Evolutionary conservation across 2,888 invertebrate species (phyloP).

Genomic region (Alsophila aescularia): DNA sequence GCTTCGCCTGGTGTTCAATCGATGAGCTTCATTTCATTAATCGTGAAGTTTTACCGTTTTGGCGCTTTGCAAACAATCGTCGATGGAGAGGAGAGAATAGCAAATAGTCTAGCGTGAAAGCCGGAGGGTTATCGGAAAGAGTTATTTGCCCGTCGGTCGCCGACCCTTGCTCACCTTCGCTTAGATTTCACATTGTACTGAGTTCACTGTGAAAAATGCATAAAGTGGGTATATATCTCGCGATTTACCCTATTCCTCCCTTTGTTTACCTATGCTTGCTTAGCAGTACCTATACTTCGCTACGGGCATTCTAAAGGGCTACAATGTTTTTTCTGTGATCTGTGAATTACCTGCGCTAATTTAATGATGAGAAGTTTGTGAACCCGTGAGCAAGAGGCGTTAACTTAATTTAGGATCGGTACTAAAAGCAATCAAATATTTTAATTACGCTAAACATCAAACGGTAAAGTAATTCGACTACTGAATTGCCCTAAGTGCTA

Average conservation of each 20-base stretch:
- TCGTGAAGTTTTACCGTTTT: constrained; percentile 33
- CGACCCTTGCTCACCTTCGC: constrained; percentile 35
- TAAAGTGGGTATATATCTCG: constrained; percentile 12
- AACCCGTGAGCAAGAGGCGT: too few relatives aligned
- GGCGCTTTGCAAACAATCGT: constrained; percentile 45
- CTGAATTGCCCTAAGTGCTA: constrained; percentile 22
- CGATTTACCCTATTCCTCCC: constrained; percentile 4
- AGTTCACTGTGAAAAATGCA: constrained; percentile 23
- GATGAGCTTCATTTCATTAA: constrained; percentile 29
- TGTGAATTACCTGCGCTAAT: too few relatives aligned
- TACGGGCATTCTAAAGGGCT: too few relatives aligned
- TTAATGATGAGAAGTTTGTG: too few relatives aligned
- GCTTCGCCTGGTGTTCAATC: constrained; percentile 16
- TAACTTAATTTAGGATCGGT: not conserved
- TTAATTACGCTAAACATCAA: constrained; percentile 18
- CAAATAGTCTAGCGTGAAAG: constrained; percentile 60
- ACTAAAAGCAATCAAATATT: constrained; percentile 14
- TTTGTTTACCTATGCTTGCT: constrained; percentile 11
- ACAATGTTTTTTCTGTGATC: too few relatives aligned
- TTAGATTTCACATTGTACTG: constrained; percentile 31
- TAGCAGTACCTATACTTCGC: not conserved
- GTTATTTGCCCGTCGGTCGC: constrained; percentile 52
- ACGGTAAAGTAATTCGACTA: constrained; percentile 16
- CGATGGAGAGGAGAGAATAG: constrained; percentile 60
- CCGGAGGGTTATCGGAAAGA: constrained; percentile 51